Conservation (phyloP, 1,140 invertebrate genomes). For the Diprion similis region DNA sequence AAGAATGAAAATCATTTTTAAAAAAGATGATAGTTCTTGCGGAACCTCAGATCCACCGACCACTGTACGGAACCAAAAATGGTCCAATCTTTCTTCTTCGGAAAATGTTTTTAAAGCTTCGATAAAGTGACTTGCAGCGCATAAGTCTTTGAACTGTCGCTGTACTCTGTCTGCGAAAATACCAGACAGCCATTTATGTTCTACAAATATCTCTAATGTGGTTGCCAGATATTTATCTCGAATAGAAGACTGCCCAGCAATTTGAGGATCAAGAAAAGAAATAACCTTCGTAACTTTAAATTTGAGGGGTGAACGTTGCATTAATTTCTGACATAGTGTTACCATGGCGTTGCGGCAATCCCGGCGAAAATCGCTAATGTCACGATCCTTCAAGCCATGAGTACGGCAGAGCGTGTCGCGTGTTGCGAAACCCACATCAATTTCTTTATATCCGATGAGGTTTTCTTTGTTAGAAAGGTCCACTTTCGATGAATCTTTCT, state of each 20-base stretch:
- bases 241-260: constrained; percentile 8
- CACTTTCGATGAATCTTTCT: constrained; percentile 17
- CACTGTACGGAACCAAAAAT: constrained; percentile 25
- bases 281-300: constrained; percentile 17
- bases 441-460: constrained; percentile 6
- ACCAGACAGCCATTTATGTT: constrained; percentile 16
- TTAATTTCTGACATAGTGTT: constrained; percentile 19
- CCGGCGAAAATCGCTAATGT: constrained; percentile 26
- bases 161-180: constrained; percentile 14
- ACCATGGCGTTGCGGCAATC: constrained; percentile 20
- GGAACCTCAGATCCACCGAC: constrained; percentile 17
- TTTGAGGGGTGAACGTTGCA: constrained; percentile 20
- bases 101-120: constrained; percentile 14
- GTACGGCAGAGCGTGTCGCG: constrained; percentile 15
- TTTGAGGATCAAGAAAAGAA: constrained; percentile 24
- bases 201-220: constrained; percentile 15
- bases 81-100: constrained; percentile 14
- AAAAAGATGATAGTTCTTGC: constrained; percentile 18
- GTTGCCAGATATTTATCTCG: background rate
- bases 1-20: constrained; percentile 26
- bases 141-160: constrained; percentile 18
- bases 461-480: constrained; percentile 24
- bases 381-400: constrained; percentile 20
- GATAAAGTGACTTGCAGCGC: background rate
- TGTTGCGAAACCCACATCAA: constrained; percentile 25